Evolutionary conservation across 2,888 invertebrate genomes (phyloP).

Genomic region (Polymixis lichenea): DNA sequence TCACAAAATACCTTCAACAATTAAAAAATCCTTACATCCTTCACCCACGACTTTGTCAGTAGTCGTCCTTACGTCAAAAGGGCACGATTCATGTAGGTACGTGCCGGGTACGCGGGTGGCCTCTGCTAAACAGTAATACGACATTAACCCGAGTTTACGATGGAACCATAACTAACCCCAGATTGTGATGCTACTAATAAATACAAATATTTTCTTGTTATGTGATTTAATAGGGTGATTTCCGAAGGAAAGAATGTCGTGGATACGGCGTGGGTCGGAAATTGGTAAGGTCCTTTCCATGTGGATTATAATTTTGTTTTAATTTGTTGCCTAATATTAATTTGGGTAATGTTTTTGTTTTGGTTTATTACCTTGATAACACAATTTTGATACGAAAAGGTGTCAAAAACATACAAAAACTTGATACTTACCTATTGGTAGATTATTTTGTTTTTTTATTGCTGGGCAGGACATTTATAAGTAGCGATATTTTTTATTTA

Average conservation of each 20-base stretch:
- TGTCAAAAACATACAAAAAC: constrained; percentile 4
- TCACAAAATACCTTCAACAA: constrained; percentile 18
- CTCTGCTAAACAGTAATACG: constrained; percentile 75
- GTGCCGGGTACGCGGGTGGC: constrained; percentile 78
- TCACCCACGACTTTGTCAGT: constrained; percentile 37
- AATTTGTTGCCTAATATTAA: neutral
- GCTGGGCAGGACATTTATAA: constrained; percentile 15
- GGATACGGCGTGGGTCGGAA: constrained; percentile 64
- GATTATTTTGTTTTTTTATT: constrained; percentile 17
- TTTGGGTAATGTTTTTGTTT: neutral
- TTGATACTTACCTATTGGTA: constrained; percentile 2
- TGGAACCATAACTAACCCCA: constrained; percentile 85
- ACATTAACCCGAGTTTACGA: constrained; percentile 81
- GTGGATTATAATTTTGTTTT: no score
- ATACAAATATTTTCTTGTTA: constrained; percentile 87
- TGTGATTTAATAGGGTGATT: constrained; percentile 84
- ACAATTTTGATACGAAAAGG: constrained; percentile 13
- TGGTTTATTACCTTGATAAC: neutral
- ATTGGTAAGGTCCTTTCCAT: neutral
- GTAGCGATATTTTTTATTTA: constrained; percentile 31
- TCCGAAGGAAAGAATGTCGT: constrained; percentile 56
- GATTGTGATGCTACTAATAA: constrained; percentile 83
- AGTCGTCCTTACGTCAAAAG: neutral
- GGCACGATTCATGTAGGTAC: constrained; percentile 30
- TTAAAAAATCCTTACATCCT: constrained; percentile 13